These are phyloP conservation scores for Andrena bucephala DNA, from an alignment of 2,888 invertebrate genomes.

Conservation along the genomic window DNA sequence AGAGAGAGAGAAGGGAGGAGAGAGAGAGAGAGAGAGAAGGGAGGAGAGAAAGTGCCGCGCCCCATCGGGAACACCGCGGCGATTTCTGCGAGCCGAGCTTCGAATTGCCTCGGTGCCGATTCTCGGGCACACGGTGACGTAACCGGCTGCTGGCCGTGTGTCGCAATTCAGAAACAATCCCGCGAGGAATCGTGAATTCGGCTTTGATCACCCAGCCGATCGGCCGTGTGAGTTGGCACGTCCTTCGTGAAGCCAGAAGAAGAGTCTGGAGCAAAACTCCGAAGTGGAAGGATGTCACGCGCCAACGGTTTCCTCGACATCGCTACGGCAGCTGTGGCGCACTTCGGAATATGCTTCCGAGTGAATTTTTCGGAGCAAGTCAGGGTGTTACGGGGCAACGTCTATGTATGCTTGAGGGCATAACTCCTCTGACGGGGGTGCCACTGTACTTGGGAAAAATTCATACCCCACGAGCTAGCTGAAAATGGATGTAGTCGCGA, in stretches of 20 bases:
- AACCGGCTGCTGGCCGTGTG: conserved; percentile 36
- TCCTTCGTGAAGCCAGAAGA: not conserved
- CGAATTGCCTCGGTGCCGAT: conserved; percentile 51
- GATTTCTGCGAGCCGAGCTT: conserved; percentile 55
- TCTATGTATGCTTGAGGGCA: no score
- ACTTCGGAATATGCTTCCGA: not conserved
- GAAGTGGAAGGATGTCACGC: not conserved
- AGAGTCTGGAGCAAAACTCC: not conserved
- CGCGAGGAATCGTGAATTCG: conserved; percentile 35
- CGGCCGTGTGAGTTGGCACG: not conserved
- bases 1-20: conserved; percentile 14
- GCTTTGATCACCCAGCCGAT: conserved; percentile 9
- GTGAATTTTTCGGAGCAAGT: no score
- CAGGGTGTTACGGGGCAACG: no score
- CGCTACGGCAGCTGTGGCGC: not conserved
- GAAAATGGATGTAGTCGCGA: no score
- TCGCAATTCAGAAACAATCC: conserved; percentile 46
- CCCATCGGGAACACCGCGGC: conserved; percentile 49
- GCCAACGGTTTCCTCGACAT: not conserved
- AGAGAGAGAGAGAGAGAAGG: conserved; percentile 14
- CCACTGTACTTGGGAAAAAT: no score
- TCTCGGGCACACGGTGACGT: conserved; percentile 50
- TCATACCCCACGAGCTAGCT: no score
- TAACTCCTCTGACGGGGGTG: no score
- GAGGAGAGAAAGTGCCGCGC: conserved; percentile 69